These are phyloP conservation scores for Iselma pallidipennis DNA, from an alignment of 2,888 invertebrate genomes.

Conservation along the genomic window DNA sequence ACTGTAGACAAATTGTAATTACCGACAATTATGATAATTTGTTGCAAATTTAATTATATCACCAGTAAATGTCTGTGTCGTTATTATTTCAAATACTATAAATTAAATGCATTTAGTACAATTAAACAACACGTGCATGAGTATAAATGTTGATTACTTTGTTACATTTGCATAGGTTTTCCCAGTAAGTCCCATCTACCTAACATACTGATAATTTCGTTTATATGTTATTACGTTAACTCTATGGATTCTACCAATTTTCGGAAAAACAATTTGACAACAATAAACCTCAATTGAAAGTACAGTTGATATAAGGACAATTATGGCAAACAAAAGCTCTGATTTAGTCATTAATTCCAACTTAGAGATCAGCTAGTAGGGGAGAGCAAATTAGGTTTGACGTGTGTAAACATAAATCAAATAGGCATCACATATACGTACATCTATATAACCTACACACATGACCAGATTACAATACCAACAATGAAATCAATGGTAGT, in stretches of 20 bases:
- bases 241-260: no score
- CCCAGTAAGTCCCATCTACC: no score
- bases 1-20: no score
- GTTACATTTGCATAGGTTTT: no score
- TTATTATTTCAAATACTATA: no score
- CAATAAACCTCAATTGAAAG: no score
- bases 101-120: not conserved
- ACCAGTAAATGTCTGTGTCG: not conserved
- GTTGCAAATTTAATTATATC: not conserved
- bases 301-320: no score
- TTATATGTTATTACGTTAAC: no score
- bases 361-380: no score
- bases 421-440: not conserved
- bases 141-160: not conserved
- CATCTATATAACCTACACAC: not conserved
- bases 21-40: not conserved
- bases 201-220: no score
- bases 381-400: not conserved
- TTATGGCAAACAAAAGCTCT: not conserved
- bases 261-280: no score
- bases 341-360: not conserved
- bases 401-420: not conserved
- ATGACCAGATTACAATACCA: not conserved
- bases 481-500: not conserved
- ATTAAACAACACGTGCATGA: not conserved